These are phyloP conservation scores for Hyles lineata DNA, from an alignment of 2,888 invertebrate genomes.

Conservation along the genomic window DNA sequence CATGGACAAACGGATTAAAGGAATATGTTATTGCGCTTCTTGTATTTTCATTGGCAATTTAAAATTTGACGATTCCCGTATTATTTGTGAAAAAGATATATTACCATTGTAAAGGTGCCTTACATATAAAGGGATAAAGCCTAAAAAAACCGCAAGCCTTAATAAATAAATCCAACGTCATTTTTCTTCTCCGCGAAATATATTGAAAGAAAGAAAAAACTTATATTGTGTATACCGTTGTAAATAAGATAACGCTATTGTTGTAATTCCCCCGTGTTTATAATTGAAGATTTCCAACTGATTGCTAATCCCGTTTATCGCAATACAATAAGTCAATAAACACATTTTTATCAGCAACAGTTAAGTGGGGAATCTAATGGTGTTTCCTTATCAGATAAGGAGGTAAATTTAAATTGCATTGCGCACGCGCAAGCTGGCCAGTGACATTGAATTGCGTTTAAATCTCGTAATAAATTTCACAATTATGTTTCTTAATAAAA, in stretches of 20 bases:
- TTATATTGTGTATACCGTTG: background rate
- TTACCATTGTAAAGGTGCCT: no score
- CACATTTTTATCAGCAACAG: conserved; percentile 57
- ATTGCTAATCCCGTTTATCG: conserved; percentile 47
- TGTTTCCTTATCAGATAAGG: conserved; percentile 59
- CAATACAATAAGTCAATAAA: conserved; percentile 58
- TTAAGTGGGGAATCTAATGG: conserved; percentile 55
- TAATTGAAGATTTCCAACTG: conserved; percentile 14
- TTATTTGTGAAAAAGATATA: no score
- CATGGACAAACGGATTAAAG: no score
- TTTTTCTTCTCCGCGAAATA: background rate
- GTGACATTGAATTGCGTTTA: conserved; percentile 8
- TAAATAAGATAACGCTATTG: background rate
- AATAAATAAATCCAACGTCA: no score
- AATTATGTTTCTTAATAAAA: background rate
- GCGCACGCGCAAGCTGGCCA: conserved; percentile 33
- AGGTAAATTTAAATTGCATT: conserved; percentile 55
- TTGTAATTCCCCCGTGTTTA: background rate
- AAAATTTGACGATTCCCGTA: no score
- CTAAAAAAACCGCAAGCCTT: no score
- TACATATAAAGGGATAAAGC: no score
- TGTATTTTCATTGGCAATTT: no score
- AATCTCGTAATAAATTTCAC: background rate
- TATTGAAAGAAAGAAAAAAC: no score
- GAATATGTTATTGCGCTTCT: no score